phyloP scores from a whole-genome alignment of 2,888 invertebrate species.

The Leptopilina myrica region DNA sequence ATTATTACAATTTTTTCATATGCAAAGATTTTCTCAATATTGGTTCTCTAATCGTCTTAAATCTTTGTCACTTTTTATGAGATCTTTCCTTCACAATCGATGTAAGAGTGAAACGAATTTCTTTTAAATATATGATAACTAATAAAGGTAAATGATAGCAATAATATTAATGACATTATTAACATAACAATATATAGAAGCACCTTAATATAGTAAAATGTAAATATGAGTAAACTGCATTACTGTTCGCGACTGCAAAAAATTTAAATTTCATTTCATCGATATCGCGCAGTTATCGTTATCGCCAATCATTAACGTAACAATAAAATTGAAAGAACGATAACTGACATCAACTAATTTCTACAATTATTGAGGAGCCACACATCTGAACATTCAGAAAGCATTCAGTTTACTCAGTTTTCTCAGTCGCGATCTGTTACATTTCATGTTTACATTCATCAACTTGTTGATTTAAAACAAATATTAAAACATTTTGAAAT shows the following conservation, averaged over 20 bases:
- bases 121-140: not conserved
- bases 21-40: not conserved
- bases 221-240: conserved; percentile 16
- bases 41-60: not conserved
- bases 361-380: not conserved
- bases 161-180: conserved; percentile 48
- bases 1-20: not conserved
- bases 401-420: not conserved
- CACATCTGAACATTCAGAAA: not conserved
- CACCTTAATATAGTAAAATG: conserved; percentile 55
- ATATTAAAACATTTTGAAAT: conserved; percentile 17
- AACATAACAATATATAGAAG: conserved; percentile 56
- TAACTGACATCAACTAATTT: conserved; percentile 9
- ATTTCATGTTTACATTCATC: conserved; percentile 31
- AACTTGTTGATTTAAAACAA: conserved; percentile 17
- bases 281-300: conserved; percentile 36
- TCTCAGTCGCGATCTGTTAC: conserved; percentile 15
- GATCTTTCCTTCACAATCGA: conserved; percentile 13
- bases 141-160: conserved; percentile 24
- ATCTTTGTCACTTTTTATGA: conserved; percentile 16
- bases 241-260: conserved; percentile 1
- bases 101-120: conserved; percentile 1
- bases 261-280: not conserved
- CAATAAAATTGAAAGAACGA: conserved; percentile 30
- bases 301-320: conserved; percentile 30